These are phyloP conservation scores for Drosophila pullipes DNA, from an alignment of 2,888 invertebrate species.

Conservation along the genomic window DNA sequence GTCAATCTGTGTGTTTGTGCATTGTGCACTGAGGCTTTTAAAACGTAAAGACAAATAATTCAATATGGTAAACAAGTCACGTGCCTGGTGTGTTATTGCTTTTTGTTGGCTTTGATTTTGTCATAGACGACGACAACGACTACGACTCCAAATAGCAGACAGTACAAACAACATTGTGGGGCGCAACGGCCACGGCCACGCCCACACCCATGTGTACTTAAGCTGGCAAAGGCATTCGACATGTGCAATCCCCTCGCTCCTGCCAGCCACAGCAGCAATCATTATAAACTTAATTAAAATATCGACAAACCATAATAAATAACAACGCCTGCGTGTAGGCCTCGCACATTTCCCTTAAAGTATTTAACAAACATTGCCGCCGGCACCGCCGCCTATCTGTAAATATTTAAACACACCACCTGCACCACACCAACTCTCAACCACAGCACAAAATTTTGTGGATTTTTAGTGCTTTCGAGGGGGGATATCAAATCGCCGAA, in stretches of 20 bases:
- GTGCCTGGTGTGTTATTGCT: constrained; percentile 75
- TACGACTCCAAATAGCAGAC: constrained; percentile 33
- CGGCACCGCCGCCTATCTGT: constrained; percentile 8
- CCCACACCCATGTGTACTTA: constrained; percentile 24
- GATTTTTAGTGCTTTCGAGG: constrained; percentile 7
- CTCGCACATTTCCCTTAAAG: constrained; percentile 43
- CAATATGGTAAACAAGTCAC: constrained; percentile 83
- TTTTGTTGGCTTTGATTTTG: constrained; percentile 67
- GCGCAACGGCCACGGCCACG: constrained; percentile 13
- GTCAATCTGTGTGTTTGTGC: not conserved
- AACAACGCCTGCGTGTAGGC: constrained; percentile 40
- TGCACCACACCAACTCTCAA: constrained; percentile 12
- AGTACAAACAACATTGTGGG: constrained; percentile 15
- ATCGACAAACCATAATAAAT: constrained; percentile 64
- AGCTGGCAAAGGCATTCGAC: not conserved
- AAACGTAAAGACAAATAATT: constrained; percentile 75
- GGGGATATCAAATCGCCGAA: not conserved
- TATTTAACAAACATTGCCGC: constrained; percentile 31
- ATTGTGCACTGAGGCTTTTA: constrained; percentile 55
- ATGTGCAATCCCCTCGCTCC: not conserved
- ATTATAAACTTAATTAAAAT: constrained; percentile 80
- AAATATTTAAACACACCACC: constrained; percentile 50
- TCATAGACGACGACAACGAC: constrained; percentile 36
- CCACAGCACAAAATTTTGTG: constrained; percentile 7
- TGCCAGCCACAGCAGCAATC: constrained; percentile 34